Evolutionary conservation across 1,140 invertebrate genomes (phyloP), one percentile per base, ranked within the genome.

Genomic region (Phenacoccus solenopsis): DNA sequence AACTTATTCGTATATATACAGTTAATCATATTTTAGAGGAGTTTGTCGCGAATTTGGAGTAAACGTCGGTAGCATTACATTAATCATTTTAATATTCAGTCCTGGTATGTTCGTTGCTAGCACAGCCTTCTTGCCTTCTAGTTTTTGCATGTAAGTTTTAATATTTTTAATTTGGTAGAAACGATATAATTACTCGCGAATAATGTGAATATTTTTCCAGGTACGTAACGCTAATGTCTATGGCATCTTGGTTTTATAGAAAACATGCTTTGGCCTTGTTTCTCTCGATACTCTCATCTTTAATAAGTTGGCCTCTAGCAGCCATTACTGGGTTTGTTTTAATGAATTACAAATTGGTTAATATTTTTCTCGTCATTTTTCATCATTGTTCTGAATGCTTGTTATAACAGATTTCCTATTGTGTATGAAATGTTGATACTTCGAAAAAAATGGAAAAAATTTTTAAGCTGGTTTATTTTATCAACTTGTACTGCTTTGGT

Each of bases 31-130:
- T 82, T 84, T 35, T 76, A 96, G 94, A 78, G 89, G 89, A 32
- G 84, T 98, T n/a, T 90, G 90, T 76, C 84, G 87, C 74, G 88
- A 93, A 78, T 94, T 97, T 83, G 95, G 95, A 9, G 85, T 90
- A 64, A 89, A 94, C 73, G 86, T 96, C 72, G 94, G 88, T 13
- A 84, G 93, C 13, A 79, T 97, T n/a, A 90, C 88, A 77, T 80
- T 98, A 27, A 85, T 86, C 22, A 89, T 98, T 74, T 84, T 90
- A 25, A 78, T 96, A n/a, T 88, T 96, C 71, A 89, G 90, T 73
- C 86, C 93, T 13, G 96, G 95, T 38, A 91, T 96, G 88, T 98
- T 94, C 79, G 89, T 93, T 21, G 87, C 91, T 0, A 87, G 87
- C 72, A 86, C 92, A 10, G 93, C 96, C 0, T 93, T 93, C 80